phyloP scores from a whole-genome alignment of 30 jellyfish, hydroid and myxozoan genomes.

The Aurelia sp. region DNA sequence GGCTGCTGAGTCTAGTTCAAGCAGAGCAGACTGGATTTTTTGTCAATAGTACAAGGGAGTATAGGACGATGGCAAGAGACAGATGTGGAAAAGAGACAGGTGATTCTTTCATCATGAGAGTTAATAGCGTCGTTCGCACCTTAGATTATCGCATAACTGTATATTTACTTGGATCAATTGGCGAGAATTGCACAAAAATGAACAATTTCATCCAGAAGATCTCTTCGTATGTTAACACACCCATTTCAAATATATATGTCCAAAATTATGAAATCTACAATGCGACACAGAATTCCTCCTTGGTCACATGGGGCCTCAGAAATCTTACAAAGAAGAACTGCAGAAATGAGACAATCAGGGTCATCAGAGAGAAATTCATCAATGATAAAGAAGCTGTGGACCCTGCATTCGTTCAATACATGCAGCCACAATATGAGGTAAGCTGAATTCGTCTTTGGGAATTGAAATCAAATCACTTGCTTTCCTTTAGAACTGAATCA shows the following conservation, averaged over 20 bases:
- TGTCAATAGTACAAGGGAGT: slow-evolving; percentile 34
- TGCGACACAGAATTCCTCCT: slow-evolving; percentile 38
- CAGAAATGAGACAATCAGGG: slow-evolving; percentile 61
- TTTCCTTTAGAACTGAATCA: too few relatives aligned
- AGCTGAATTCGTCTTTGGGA: neutral
- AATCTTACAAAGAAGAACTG: slow-evolving; percentile 65
- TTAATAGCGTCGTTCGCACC: neutral
- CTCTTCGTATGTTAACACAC: slow-evolving; percentile 48
- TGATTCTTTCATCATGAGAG: slow-evolving; percentile 54
- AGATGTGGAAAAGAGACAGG: slow-evolving; percentile 74
- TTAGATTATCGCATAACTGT: slow-evolving; percentile 44
- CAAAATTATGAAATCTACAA: slow-evolving; percentile 20
- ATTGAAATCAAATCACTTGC: neutral
- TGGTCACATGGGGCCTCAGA: slow-evolving; percentile 82
- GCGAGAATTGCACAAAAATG: slow-evolving; percentile 75
- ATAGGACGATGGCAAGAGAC: slow-evolving; percentile 74
- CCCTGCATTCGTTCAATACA: slow-evolving; percentile 39
- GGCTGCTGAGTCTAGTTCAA: slow-evolving; percentile 45
- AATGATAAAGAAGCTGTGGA: slow-evolving; percentile 21
- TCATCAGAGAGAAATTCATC: slow-evolving; percentile 39
- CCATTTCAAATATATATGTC: slow-evolving; percentile 43
- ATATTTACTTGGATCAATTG: slow-evolving; percentile 11
- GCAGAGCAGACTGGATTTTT: neutral
- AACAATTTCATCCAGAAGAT: slow-evolving; percentile 50
- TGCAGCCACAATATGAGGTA: slow-evolving; percentile 87